These are phyloP conservation scores for Andricus grossulariae DNA, from an alignment of 1,140 invertebrate species.

Conservation along the genomic window DNA sequence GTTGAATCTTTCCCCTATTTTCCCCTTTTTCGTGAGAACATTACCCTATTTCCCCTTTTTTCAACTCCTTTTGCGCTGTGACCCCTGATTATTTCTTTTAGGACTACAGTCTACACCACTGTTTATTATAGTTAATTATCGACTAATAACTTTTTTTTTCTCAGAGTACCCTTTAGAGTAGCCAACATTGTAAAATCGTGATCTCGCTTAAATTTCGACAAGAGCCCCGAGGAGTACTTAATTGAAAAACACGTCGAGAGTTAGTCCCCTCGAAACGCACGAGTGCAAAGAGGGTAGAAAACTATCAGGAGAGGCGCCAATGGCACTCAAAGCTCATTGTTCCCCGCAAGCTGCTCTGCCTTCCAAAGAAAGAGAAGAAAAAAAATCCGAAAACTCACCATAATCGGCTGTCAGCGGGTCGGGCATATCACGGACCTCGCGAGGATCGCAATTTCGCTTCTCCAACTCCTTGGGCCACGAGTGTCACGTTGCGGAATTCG, in stretches of 20 bases:
- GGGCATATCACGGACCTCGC: constrained; percentile 65
- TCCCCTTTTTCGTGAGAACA: too few species aligned
- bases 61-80: too few species aligned
- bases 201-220: not conserved
- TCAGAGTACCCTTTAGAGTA: not conserved
- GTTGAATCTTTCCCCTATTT: too few species aligned
- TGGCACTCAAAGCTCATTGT: constrained; percentile 13
- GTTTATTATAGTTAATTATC: too few species aligned
- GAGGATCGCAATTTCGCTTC: constrained; percentile 49
- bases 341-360: not conserved
- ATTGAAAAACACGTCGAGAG: constrained; percentile 26
- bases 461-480: constrained; percentile 38
- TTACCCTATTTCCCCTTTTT: too few species aligned
- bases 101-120: too few species aligned
- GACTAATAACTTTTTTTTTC: too few species aligned
- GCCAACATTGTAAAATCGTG: not conserved
- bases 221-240: not conserved
- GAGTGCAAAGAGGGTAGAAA: constrained; percentile 15
- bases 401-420: constrained; percentile 62
- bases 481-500: constrained; percentile 46
- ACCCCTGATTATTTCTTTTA: too few species aligned
- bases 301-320: constrained; percentile 27
- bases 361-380: constrained; percentile 17
- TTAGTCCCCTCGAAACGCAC: constrained; percentile 28
- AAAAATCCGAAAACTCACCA: constrained; percentile 53